Conservation (phyloP, 2,797 vertebrate species). For the Labeo calbasu region DNA sequence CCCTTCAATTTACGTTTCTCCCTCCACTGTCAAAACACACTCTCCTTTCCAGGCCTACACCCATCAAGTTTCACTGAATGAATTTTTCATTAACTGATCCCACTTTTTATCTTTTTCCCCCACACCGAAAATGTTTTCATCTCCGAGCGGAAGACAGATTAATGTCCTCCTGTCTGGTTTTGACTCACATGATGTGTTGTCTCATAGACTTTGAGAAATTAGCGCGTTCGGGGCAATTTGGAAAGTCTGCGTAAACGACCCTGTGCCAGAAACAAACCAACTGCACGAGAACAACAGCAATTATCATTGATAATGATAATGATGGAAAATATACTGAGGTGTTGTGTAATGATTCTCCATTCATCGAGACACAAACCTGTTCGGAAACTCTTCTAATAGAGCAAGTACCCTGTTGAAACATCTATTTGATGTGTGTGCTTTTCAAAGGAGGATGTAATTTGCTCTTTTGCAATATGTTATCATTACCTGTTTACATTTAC, state of each 20-base stretch:
- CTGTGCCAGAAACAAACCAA: not conserved
- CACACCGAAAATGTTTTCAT: conserved; percentile 43
- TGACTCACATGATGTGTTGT: conserved; percentile 30
- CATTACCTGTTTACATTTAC: not conserved
- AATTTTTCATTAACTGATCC: conserved; percentile 60
- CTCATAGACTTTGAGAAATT: conserved; percentile 38
- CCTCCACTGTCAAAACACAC: conserved; percentile 62
- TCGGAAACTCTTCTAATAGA: not conserved
- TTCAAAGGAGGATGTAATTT: not conserved
- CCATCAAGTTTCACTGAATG: conserved; percentile 59
- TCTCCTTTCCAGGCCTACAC: conserved; percentile 49
- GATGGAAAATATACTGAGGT: not conserved
- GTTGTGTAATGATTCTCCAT: not conserved
- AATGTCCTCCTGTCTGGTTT: conserved; percentile 51
- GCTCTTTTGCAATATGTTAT: not conserved
- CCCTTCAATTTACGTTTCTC: conserved; percentile 59
- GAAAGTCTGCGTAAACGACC: not conserved
- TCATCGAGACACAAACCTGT: not conserved
- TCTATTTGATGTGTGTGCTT: not conserved
- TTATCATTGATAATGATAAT: not conserved
- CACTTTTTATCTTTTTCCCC: conserved; percentile 37
- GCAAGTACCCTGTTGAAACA: not conserved
- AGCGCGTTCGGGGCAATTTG: conserved; percentile 33
- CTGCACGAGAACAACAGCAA: not conserved
- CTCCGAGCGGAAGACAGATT: conserved; percentile 51